Base-by-base conservation (phyloP, 2,888 invertebrate species). In the Eurytoma californica region DNA sequence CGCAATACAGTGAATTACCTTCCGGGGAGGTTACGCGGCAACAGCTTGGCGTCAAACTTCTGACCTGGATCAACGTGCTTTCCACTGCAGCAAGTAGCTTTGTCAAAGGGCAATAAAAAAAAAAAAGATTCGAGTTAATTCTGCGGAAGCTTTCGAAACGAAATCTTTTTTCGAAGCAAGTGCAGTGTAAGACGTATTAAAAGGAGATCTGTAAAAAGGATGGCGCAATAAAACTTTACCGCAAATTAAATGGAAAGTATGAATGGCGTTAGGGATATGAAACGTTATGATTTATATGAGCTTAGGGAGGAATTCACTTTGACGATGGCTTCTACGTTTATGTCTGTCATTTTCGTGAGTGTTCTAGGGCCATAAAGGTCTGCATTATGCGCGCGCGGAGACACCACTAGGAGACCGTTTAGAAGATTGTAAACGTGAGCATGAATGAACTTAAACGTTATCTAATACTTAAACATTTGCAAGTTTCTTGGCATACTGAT, bases 271-370 rank as follows among this genome's bases (percentile, higher is more conserved):
- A 28, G 55, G 39, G 53, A n/a, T 12, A 7, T 18, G 63, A 14
- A 39, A 5, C 28, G 55, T 55, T 76, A 66, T 78, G 72, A 73
- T 72, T 73, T 78, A 72, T 77, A 24, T n/a, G 30, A 18, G 73
- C 5, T 47, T 14, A 49, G 20, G 18, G 57, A 28, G 51, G 67
- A 30, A 20, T 63, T 16, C 57, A 51, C 68, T 65, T 68, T 61
- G 57, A 58, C 69, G 73, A 69, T 79, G 39, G 79, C 73, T 74
- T 79, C 74, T 79, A 79, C 79, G 69, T 74, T 79, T 73, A 73
- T 69, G 73, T 57, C 73, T 65, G 78, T 78, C 78, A 73, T 78
- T 78, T 78, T 78, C 73, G 63, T 69, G 73, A 78, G 73, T 69
- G 73, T 79, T 73, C 74, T 30, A 65, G 47, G 30, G 68, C 63